Base-by-base conservation (phyloP, 2,113 vertebrate genomes). In the Colossoma macropomum region DNA sequence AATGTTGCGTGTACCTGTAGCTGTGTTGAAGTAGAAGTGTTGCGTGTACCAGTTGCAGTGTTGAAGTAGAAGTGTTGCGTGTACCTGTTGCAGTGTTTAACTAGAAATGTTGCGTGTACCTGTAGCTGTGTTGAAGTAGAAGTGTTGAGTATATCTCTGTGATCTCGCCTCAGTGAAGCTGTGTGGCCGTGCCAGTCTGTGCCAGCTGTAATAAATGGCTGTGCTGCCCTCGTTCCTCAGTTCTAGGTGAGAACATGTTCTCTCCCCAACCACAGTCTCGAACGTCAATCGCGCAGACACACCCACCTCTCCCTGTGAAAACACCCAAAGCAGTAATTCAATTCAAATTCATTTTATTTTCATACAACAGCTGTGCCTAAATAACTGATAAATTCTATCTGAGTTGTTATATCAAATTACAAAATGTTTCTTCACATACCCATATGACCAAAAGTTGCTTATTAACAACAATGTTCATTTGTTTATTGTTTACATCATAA, bases 191-290 rank as follows among this genome's bases (percentile, higher is more conserved):
- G 90, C 87, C 59, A 92, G 89, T 83, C 93, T 93, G 88, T 95
- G 89, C 98, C 97, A 99, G 87, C 90, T 86, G 0, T 96, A 98
- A 93, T 95, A 97, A 84, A 99, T 85, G 69, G 94, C 95, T 0
- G 95, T 91, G 16, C 91, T 97, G 85, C 97, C 97, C 1, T 97
- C 94, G 1, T 97, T 99, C 82, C 87, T 92, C 72, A 98, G 91
- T 0, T 90, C 92, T 86, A 99, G 86, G 72, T 88, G 86, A 15
- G 95, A 96, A 28, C 90, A 91, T 0, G 92, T 93, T 74, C 85
- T 93, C 83, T 96, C 93, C 27, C 95, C 92, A n/a, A 91, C 90
- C 30, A 93, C 19, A 34, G 93, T 88, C 89, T 97, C 96, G 75
- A 98, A 97, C 52, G 91, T 91, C 80, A 99, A 50, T 5, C 91